These are phyloP conservation scores for Calliphora vicina DNA, from an alignment of 1,140 invertebrate genomes.

Conservation along the genomic window DNA sequence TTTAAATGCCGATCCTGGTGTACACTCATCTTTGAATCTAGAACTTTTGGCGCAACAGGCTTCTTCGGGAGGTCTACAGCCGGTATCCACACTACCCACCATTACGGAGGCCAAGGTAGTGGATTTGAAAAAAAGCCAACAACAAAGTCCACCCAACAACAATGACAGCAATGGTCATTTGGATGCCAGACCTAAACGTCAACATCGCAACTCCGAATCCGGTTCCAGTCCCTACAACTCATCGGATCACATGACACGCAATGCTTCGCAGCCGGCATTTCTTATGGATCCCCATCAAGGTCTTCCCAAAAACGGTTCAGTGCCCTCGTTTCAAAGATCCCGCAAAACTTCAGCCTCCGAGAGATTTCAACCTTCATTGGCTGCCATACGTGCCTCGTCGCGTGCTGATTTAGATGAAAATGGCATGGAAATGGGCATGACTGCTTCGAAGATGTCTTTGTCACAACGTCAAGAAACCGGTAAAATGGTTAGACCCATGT, in stretches of 20 bases:
- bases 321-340: slow-evolving; percentile 85
- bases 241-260: slow-evolving; percentile 73
- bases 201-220: slow-evolving; percentile 57
- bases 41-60: slow-evolving; percentile 76
- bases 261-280: slow-evolving; percentile 85
- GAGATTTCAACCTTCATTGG: slow-evolving; percentile 79
- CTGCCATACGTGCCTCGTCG: slow-evolving; percentile 76
- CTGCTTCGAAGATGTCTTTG: slow-evolving; percentile 65
- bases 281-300: slow-evolving; percentile 76
- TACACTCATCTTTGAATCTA: slow-evolving; percentile 89
- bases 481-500: slow-evolving; percentile 88
- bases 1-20: slow-evolving; percentile 90
- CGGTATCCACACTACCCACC: slow-evolving; percentile 84
- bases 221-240: slow-evolving; percentile 60
- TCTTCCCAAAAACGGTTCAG: slow-evolving; percentile 85
- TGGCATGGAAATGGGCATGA: slow-evolving; percentile 61
- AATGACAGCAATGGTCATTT: slow-evolving; percentile 62
- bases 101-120: slow-evolving; percentile 83
- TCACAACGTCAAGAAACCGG: slow-evolving; percentile 53
- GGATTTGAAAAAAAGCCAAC: slow-evolving; percentile 66
- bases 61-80: slow-evolving; percentile 64
- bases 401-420: slow-evolving; percentile 70
- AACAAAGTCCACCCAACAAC: slow-evolving; percentile 54
- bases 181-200: slow-evolving; percentile 45
- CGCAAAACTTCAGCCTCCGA: slow-evolving; percentile 81